Evolutionary conservation across 1,140 invertebrate genomes (phyloP), one percentile per base, ranked within the genome.

Genomic region (Teleogryllus occipitalis): DNA sequence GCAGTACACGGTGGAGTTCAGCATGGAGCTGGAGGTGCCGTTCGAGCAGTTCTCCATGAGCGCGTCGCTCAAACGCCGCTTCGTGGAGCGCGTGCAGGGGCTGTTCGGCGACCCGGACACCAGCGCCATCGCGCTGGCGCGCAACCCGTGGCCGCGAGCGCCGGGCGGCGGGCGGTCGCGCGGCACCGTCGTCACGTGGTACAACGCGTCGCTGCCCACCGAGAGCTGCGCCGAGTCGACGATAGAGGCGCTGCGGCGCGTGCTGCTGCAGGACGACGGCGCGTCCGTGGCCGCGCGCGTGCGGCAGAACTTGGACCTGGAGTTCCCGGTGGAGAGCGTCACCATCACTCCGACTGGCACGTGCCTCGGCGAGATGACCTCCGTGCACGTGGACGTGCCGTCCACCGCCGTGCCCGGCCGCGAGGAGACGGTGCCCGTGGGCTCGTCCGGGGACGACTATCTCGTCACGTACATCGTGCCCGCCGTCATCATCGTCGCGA

Each of bases 381-480:
- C 87, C 77, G 82, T 87, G 3, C 87, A 88, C 78, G 84, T 84
- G 7, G 86, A 87, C 6, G 87, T 88, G 7, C 78, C 83, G 0
- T 85, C 86, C 79, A 82, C 83, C 0, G 81, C 14, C 7, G 48
- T 65, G n/a, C 10, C 75, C 79, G 47, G 81, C 78, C 54, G 83
- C 27, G 83, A 84, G 76, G 89, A 90, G 75, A 88, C 88, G n/a
- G 86, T 84, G 4, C 85, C 85, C 0, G 84, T 89, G 21, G 80
- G 83, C 4, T 87, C 87, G 48, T 86, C 87, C n/a, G 10, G 10
- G 10, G 93, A 95, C 74, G 94, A 96, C 82, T 96, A 97, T 84
- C 88, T 96, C 78, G 90, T 96, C n/a, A 97, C 95, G 0, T 96
- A 96, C 81, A 92, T 98, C 15, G 89, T 98, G 74, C 96, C 96